Base-by-base conservation (phyloP, 2,113 vertebrate species). In the Lathamus discolor region DNA sequence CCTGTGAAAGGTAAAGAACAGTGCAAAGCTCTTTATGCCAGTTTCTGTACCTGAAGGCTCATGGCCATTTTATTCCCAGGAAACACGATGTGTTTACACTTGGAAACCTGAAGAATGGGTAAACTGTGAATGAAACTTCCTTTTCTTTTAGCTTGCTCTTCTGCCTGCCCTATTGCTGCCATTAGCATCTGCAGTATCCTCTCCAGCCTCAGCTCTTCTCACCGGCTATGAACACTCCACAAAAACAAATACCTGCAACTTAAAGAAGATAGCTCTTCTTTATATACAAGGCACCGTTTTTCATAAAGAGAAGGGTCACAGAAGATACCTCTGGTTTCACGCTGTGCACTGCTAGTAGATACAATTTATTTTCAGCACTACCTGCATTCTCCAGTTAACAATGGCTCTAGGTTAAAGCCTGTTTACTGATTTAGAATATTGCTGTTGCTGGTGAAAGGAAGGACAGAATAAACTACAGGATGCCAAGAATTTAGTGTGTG, bases 321-420 rank as follows among this genome's bases (percentile, higher is more conserved):
- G 77, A 55, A 89, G 28, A 95, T 96, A 95, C 49, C 82, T 63
- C 25, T 77, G 41, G 69, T 78, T 67, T 44, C 73, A 66, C 62
- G 35, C 77, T 76, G 33, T 62, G 63, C 62, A 27, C 8, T 52
- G 68, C 44, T 86, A 59, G 67, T 62, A 77, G 76, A 44, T 77
- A 39, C 78, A 93, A 83, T 93, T 66, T 92, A 44, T 93, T 97
- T 97, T 93, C 83, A 91, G 59, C 33, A 37, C 46, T 79, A 94
- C 67, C 63, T 94, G 43, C 76, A 86, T 91, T 95, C 75, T 95
- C 37, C 66, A 52, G 51, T 87, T 96, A 96, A 97, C 75, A 95
- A 92, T 74, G n/a, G 19, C 62, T 95, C 41, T 52, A 92, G 77
- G 95, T 96, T 94, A 97, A 83, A 95, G 72, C 22, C 52, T 63